Percentiles rank a stretch among this genome's conserved stretches.
These are phyloP conservation scores for Malthinus flaveolus DNA, from an alignment of 2,888 invertebrate species.

Conservation along the genomic window DNA sequence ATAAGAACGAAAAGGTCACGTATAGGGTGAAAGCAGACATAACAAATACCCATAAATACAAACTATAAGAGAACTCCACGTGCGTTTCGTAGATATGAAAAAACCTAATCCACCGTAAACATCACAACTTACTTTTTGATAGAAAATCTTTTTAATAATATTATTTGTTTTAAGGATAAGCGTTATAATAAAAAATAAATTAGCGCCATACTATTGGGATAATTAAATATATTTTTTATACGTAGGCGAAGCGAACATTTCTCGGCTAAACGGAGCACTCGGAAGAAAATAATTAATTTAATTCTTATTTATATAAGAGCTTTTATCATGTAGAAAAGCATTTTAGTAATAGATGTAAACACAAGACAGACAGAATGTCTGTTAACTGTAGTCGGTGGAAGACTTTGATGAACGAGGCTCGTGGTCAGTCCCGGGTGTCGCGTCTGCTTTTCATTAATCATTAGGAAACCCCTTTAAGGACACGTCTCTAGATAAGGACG, in stretches of 20 bases:
- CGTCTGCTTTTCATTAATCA: conserved; percentile 39
- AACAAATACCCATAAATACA: too few relatives aligned
- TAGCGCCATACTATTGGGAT: neutral
- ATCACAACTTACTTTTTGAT: neutral
- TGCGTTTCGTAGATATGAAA: too few relatives aligned
- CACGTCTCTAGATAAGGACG: conserved; percentile 39
- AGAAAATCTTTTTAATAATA: neutral
- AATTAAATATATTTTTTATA: neutral
- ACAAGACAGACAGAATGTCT: conserved; percentile 18
- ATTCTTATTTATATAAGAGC: conserved; percentile 10
- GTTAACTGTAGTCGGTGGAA: conserved; percentile 18
- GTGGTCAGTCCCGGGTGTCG: conserved; percentile 34
- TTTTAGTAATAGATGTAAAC: conserved; percentile 17
- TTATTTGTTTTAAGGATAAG: neutral
- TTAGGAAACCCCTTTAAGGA: conserved; percentile 37
- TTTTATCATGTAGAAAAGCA: conserved; percentile 15
- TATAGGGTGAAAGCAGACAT: too few relatives aligned
- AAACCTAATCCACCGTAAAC: too few relatives aligned
- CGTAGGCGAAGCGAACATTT: neutral
- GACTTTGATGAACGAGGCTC: conserved; percentile 33
- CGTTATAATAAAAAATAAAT: neutral
- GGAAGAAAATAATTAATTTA: conserved; percentile 1
- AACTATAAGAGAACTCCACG: too few relatives aligned
- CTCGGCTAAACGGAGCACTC: neutral
- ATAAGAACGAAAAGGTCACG: too few relatives aligned